Base-by-base conservation (phyloP, 1,140 invertebrate genomes). In the Drosophila fuyamai region DNA sequence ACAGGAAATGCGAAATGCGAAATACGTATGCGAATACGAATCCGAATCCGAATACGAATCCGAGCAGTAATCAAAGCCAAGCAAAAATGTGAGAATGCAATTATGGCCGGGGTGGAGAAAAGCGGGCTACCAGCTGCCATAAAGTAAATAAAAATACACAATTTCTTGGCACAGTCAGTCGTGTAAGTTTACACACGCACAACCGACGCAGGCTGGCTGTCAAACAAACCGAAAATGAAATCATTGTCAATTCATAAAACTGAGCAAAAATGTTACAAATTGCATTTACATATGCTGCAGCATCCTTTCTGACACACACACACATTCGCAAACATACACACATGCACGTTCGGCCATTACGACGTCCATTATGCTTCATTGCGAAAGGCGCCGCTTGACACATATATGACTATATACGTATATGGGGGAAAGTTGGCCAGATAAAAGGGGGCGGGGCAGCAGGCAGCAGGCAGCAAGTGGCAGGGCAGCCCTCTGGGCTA, bases 231-330 rank as follows among this genome's bases (percentile, higher is more conserved):
- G 71, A 88, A 83, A 88, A 88, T 88, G 83, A 88, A 88, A 88
- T 88, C 83, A 88, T 89, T 88, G 83, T 88, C 83, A 88, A 88
- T 88, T 88, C 83, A 89, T 88, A 88, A 88, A 89, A 88, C 63
- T 82, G 79, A 70, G 76, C 79, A 89, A 83, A 76, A 89, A 83
- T 88, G 62, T 73, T 88, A 76, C 83, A 88, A 88, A 88, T 88
- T 88, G 76, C 84, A 88, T 88, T 88, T 88, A 83, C 84, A 88
- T 88, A 88, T 77, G 83, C 67, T 74, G 73, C 79, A 84, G 40
- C 58, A 70, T 58, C 56, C 43, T 46, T 35, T 51, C n/a, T 51
- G 29, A 9, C 23, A 2, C n/a, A n/a, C 55, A 51, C 23, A 48
- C 23, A 59, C 38, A n/a, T n/a, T n/a, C n/a, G n/a, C n/a, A n/a